A percentile compares a stretch with the other conserved stretches of the same genome.
These are phyloP conservation scores for Podocnemis expansa DNA, from an alignment of 2,113 vertebrate genomes.

Conservation along the genomic window DNA sequence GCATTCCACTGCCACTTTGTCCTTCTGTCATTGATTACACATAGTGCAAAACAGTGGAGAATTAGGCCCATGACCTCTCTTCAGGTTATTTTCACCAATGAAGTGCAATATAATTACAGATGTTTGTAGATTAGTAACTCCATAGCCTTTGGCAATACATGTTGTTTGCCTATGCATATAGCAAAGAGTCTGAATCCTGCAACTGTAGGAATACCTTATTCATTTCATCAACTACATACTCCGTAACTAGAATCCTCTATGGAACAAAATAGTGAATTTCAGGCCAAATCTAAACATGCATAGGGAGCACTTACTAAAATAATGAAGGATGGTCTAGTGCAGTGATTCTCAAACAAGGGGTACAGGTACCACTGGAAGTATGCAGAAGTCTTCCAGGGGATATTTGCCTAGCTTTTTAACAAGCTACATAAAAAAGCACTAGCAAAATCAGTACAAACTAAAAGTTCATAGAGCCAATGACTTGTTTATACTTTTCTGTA, in stretches of 20 bases:
- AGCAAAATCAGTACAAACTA: too few species aligned
- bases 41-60: rapidly evolving
- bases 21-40: background rate
- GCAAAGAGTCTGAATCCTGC: background rate
- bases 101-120: background rate
- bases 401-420: too few species aligned
- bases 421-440: too few species aligned
- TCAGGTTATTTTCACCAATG: background rate
- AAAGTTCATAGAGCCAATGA: too few species aligned
- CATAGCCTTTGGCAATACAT: background rate
- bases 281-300: background rate
- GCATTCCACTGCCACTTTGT: background rate
- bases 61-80: rapidly evolving
- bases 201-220: background rate
- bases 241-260: background rate
- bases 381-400: too few species aligned
- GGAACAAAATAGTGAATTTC: background rate
- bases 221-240: background rate
- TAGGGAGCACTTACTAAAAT: background rate
- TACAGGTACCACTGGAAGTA: too few species aligned
- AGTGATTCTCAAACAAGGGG: too few species aligned
- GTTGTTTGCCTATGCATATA: background rate
- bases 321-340: background rate
- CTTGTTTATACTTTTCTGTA: too few species aligned
- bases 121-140: background rate